Evolutionary conservation across 2,797 vertebrate species (phyloP).

Genomic region (Neomorphus geoffroyi): DNA sequence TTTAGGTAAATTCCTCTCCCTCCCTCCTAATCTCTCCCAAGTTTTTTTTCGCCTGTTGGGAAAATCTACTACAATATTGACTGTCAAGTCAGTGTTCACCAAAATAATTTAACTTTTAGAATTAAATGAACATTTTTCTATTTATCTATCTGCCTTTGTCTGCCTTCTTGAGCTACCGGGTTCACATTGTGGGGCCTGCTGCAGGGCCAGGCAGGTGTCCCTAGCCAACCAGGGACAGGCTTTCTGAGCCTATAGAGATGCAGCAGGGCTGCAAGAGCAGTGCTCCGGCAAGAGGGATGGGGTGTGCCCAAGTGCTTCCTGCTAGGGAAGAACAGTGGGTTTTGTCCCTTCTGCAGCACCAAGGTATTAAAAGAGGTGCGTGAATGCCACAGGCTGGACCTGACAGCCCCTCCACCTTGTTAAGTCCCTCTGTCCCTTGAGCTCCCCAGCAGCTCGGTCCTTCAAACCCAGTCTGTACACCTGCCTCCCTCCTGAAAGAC

Average conservation of each 20-base stretch:
- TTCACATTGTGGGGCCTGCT: rapidly evolving
- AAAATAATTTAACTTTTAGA: neutral
- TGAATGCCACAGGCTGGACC: neutral
- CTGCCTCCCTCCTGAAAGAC: rapidly evolving
- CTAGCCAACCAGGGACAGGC: rapidly evolving
- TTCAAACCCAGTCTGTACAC: neutral
- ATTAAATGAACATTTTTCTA: neutral
- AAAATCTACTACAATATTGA: neutral
- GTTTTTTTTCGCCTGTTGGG: neutral
- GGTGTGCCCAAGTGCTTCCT: neutral
- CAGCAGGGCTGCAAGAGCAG: neutral
- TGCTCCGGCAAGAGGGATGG: neutral
- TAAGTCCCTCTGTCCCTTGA: neutral
- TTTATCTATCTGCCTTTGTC: neutral
- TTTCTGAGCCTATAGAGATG: rapidly evolving
- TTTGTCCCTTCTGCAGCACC: rapidly evolving
- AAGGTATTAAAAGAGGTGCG: rapidly evolving
- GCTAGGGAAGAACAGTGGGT: rapidly evolving
- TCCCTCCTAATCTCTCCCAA: too few relatives aligned
- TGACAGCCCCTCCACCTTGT: rapidly evolving
- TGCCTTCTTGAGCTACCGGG: neutral
- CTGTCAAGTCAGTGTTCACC: neutral
- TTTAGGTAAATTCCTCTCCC: neutral
- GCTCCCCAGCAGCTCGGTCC: rapidly evolving
- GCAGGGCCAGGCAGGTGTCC: rapidly evolving